A percentile compares a stretch with the other conserved stretches of the same genome.
Evolutionary conservation across 2,888 invertebrate genomes (phyloP).

Genomic region (Nysson spinosus): DNA sequence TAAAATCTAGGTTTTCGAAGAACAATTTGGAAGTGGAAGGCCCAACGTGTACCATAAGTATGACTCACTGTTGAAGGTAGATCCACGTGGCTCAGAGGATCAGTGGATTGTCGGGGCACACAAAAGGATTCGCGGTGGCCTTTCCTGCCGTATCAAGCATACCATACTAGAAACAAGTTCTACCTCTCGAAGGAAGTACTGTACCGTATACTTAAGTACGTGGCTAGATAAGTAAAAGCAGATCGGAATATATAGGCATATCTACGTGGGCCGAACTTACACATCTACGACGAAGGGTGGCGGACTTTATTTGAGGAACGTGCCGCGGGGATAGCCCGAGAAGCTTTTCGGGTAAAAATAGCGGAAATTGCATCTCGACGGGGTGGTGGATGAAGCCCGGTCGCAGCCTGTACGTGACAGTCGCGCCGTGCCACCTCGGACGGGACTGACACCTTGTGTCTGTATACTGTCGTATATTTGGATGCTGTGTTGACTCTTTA

Average conservation of each 20-base stretch:
- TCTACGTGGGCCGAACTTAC: slow-evolving; percentile 23
- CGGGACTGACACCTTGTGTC: slow-evolving; percentile 65
- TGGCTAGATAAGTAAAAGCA: neutral
- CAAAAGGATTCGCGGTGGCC: slow-evolving; percentile 26
- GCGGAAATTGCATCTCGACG: slow-evolving; percentile 75
- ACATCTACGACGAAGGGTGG: slow-evolving; percentile 40
- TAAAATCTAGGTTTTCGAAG: too few relatives aligned
- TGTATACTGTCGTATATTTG: slow-evolving; percentile 66
- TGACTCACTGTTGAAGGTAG: slow-evolving; percentile 9
- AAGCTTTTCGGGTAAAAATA: slow-evolving; percentile 77
- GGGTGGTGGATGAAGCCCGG: slow-evolving; percentile 67
- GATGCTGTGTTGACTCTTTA: slow-evolving; percentile 70
- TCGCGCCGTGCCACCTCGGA: slow-evolving; percentile 55
- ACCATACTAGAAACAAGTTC: slow-evolving; percentile 4
- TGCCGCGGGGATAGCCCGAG: slow-evolving; percentile 72
- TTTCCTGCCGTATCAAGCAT: slow-evolving; percentile 2
- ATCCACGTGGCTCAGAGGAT: slow-evolving; percentile 24
- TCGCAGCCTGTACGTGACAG: slow-evolving; percentile 75
- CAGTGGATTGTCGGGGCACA: slow-evolving; percentile 16
- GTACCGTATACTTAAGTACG: neutral
- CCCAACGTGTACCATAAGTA: neutral
- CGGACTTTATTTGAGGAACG: slow-evolving; percentile 76
- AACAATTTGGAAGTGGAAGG: slow-evolving; percentile 7
- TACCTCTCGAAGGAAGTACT: neutral
- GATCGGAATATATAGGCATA: neutral